Evolutionary conservation across 2,797 vertebrate species (phyloP).

Genomic region (Microctenopoma lineatum): DNA sequence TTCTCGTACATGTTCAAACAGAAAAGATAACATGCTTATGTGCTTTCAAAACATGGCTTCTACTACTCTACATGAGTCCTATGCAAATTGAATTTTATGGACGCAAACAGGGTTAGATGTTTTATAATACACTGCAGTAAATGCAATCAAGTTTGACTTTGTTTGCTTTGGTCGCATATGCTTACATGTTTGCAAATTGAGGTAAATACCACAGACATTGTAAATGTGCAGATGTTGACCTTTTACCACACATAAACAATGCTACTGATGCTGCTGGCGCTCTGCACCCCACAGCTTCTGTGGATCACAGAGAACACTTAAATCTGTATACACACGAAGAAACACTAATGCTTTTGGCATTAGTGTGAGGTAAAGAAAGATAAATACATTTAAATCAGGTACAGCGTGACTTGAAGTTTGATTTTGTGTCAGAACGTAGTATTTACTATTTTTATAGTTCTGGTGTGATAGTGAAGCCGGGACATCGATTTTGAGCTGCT

Average conservation of each 20-base stretch:
- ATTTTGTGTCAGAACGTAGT: conserved; percentile 19
- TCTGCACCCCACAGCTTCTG: conserved; percentile 51
- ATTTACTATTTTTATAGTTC: not conserved
- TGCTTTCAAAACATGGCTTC: not conserved
- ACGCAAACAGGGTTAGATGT: conserved; percentile 19
- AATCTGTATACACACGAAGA: conserved; percentile 28
- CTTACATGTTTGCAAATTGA: conserved; percentile 61
- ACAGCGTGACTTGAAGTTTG: conserved; percentile 3
- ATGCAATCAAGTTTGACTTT: conserved; percentile 46
- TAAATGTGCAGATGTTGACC: conserved; percentile 65
- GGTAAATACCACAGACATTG: conserved; percentile 58
- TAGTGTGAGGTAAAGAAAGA: conserved; percentile 20
- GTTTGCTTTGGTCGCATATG: conserved; percentile 14
- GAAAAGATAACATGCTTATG: conserved; percentile 26
- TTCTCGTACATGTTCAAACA: conserved; percentile 36
- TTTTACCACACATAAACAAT: conserved; percentile 62
- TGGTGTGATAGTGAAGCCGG: not conserved
- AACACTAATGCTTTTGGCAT: conserved; percentile 32
- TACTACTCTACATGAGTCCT: not conserved
- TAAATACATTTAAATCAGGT: conserved; percentile 1
- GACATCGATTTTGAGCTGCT: conserved; percentile 9
- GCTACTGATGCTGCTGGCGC: conserved; percentile 44
- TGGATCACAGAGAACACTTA: conserved; percentile 57
- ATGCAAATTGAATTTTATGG: conserved; percentile 12
- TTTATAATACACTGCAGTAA: conserved; percentile 26